Evolutionary conservation across 2,888 invertebrate genomes (phyloP), one percentile per base, ranked within the genome.

Genomic region (Agrochola lychnidis): DNA sequence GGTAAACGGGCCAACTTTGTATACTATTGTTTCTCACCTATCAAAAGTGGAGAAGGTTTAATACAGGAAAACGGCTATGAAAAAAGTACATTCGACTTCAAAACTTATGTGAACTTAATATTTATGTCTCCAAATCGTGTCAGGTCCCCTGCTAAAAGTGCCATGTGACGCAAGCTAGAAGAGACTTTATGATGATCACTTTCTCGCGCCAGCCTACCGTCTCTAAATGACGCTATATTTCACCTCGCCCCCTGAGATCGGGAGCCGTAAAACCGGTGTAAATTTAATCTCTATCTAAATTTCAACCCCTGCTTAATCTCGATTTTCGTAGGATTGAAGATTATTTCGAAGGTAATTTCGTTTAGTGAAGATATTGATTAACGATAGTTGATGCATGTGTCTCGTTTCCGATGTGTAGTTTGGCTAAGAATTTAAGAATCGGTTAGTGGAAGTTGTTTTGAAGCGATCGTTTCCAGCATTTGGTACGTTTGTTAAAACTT

Each of bases 211-310:
- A 74, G 84, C 82, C 84, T 82, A 78, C 83, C 78, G 82, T 69
- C 62, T 73, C 86, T 83, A 86, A 91, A 90, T 88, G 89, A 88
- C 84, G 83, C 85, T 85, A 89, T 90, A 91, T 90, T 87, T 90
- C 88, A 90, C 84, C 79, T 74, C 81, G 70, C 76, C 83, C 73
- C 85, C 76, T 61, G 82, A 82, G 78, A 85, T 82, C 84, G 81
- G 76, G 86, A 68, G 83, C 85, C 86, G 86, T 88, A 87, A 89
- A 89, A 79, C 81, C 76, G 86, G 79, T 86, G 86, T 88, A 85
- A 88, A 87, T 89, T 90, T 91, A 90, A 91, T 87, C 86, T 82
- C 79, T 80, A 87, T 75, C 85, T 89, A 88, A 89, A 90, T 88
- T 90, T 88, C 82, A 81, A 85, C 83, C 85, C 80, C 79, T 72